Conservation (phyloP, 2,113 vertebrate genomes). For the Cygnus buccinator region DNA sequence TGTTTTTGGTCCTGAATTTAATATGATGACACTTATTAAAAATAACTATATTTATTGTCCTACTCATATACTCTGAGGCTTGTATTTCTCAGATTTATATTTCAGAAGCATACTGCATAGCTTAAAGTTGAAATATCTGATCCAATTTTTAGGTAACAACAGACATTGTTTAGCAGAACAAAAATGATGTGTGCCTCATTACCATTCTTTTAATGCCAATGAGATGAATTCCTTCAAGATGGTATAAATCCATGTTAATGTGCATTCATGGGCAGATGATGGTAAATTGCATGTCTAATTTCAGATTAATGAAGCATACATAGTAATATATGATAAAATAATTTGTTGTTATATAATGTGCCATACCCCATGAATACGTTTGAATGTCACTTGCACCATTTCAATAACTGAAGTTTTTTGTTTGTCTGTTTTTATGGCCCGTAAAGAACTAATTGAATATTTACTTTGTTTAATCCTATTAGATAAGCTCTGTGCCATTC, state of each 20-base stretch:
- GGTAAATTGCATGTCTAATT: not conserved
- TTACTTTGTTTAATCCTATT: constrained; percentile 50
- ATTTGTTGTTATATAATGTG: not conserved
- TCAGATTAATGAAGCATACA: not conserved
- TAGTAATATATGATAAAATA: not conserved
- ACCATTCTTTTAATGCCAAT: not conserved
- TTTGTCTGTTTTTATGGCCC: not conserved
- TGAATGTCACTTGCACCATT: not conserved
- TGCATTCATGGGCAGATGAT: not conserved
- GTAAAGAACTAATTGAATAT: constrained; percentile 46
- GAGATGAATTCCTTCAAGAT: not conserved
- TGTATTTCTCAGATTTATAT: constrained; percentile 22
- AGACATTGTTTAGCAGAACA: not conserved
- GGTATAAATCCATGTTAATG: not conserved
- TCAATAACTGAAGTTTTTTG: not conserved
- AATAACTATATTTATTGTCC: constrained; percentile 16
- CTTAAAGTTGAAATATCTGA: not conserved
- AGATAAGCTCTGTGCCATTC: constrained; percentile 38
- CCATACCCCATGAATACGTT: not conserved
- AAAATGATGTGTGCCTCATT: not conserved
- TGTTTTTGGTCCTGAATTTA: constrained; percentile 1
- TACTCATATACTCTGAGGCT: not conserved
- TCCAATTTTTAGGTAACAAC: not conserved
- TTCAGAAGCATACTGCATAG: not conserved
- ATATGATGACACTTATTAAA: not conserved